phyloP scores from a whole-genome alignment of 2,113 vertebrate genomes.

The Menura novaehollandiae region DNA sequence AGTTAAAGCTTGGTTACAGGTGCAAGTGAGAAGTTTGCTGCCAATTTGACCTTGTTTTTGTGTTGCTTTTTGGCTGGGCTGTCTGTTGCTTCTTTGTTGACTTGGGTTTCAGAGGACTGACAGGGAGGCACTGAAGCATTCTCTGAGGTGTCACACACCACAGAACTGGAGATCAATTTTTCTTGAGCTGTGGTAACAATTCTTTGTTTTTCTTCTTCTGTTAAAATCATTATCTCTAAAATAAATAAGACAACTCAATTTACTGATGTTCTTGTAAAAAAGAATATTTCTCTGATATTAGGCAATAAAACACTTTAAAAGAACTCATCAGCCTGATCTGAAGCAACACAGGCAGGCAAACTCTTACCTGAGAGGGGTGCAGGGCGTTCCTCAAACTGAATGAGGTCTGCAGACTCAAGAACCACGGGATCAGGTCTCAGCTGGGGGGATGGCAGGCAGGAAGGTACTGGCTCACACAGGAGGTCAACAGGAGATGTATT shows the following conservation, averaged over 20 bases:
- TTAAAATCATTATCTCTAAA: slow-evolving; percentile 71
- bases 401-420: slow-evolving; percentile 82
- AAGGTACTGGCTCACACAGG: slow-evolving; percentile 91
- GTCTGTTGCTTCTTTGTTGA: slow-evolving; percentile 68
- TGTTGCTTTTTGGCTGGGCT: slow-evolving; percentile 86
- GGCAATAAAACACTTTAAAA: not conserved
- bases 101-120: slow-evolving; percentile 36
- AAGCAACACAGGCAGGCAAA: not conserved
- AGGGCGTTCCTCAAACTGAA: slow-evolving; percentile 85
- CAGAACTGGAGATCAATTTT: not conserved
- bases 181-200: slow-evolving; percentile 18
- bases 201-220: slow-evolving; percentile 61
- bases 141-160: not conserved
- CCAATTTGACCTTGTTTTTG: slow-evolving; percentile 89
- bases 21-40: slow-evolving; percentile 93
- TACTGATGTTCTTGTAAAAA: not conserved
- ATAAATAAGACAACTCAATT: not conserved
- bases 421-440: slow-evolving; percentile 88
- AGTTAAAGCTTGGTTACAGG: slow-evolving; percentile 81
- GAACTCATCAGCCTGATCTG: not conserved
- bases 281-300: fast-evolving
- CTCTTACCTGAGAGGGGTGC: slow-evolving; percentile 63
- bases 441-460: slow-evolving; percentile 91
- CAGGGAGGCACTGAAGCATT: slow-evolving; percentile 1
- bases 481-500: slow-evolving; percentile 85